These are phyloP conservation scores for Petrolisthes manimaculis DNA, from an alignment of 2,888 invertebrate species.

Conservation along the genomic window DNA sequence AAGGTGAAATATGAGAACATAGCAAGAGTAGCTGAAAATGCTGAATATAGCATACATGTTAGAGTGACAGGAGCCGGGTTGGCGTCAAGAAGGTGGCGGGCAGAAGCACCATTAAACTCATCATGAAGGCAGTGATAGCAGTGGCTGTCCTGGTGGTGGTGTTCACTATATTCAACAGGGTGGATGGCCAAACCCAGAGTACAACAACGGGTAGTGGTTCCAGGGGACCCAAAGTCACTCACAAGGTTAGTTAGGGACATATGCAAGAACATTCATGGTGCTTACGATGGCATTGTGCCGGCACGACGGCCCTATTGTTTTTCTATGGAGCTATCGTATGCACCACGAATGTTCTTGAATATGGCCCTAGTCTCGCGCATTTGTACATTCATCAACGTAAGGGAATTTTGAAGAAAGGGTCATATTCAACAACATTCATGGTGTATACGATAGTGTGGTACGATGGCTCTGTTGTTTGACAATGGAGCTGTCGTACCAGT, in stretches of 20 bases:
- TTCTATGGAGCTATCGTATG: too few species aligned
- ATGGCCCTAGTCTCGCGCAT: too few species aligned
- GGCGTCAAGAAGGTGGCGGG: slow-evolving; percentile 17
- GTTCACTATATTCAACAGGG: slow-evolving; percentile 13
- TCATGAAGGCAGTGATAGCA: slow-evolving; percentile 31
- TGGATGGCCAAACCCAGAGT: background rate
- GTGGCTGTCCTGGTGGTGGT: slow-evolving; percentile 19
- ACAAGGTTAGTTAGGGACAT: slow-evolving; percentile 6
- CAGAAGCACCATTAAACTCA: background rate
- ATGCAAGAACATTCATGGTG: background rate
- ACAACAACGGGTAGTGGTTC: slow-evolving; percentile 5
- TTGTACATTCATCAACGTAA: too few species aligned
- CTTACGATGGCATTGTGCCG: too few species aligned
- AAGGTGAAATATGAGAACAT: background rate
- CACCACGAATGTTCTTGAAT: too few species aligned
- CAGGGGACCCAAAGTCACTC: slow-evolving; percentile 43
- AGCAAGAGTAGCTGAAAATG: slow-evolving; percentile 3
- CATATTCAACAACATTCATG: too few species aligned
- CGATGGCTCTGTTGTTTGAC: too few species aligned
- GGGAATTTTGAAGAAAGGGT: too few species aligned
- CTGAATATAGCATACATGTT: background rate
- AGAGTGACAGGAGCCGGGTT: background rate
- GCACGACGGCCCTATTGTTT: too few species aligned
- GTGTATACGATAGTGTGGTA: too few species aligned
- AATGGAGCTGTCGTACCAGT: too few species aligned